Conservation (phyloP, 53 echinoderm and acorn worm species). For the Actinopyga echinites region DNA sequence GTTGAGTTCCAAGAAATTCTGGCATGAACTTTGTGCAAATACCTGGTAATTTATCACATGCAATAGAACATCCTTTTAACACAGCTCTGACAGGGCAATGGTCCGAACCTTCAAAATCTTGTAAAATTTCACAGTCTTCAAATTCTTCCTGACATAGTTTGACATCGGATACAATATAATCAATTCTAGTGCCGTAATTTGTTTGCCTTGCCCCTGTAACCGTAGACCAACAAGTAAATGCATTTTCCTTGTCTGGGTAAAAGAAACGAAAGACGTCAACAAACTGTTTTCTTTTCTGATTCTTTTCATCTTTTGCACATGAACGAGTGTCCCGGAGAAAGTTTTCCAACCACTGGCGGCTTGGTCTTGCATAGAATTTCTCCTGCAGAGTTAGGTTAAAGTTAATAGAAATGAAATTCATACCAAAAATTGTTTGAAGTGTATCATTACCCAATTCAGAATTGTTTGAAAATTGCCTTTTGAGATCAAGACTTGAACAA, state of each 20-base stretch:
- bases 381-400: constrained; percentile 31
- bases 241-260: constrained; percentile 70
- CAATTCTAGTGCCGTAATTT: constrained; percentile 94
- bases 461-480: too few species aligned
- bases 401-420: too few species aligned
- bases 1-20: constrained; percentile 83
- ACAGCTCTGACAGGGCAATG: constrained; percentile 97
- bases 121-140: constrained; percentile 78
- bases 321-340: constrained; percentile 59
- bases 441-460: too few species aligned
- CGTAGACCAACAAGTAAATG: constrained; percentile 94
- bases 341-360: constrained; percentile 78
- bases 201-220: constrained; percentile 83
- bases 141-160: constrained; percentile 68
- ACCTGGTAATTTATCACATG: constrained; percentile 52
- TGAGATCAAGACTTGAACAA: too few species aligned
- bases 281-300: constrained; percentile 41
- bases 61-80: constrained; percentile 28
- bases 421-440: too few species aligned
- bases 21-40: constrained; percentile 95
- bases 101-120: constrained; percentile 93
- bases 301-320: neutral
- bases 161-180: constrained; percentile 83
- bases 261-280: constrained; percentile 87
- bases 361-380: constrained; percentile 76